phyloP scores from a whole-genome alignment of 2,113 vertebrate species.

The Atractosteus spatula region DNA sequence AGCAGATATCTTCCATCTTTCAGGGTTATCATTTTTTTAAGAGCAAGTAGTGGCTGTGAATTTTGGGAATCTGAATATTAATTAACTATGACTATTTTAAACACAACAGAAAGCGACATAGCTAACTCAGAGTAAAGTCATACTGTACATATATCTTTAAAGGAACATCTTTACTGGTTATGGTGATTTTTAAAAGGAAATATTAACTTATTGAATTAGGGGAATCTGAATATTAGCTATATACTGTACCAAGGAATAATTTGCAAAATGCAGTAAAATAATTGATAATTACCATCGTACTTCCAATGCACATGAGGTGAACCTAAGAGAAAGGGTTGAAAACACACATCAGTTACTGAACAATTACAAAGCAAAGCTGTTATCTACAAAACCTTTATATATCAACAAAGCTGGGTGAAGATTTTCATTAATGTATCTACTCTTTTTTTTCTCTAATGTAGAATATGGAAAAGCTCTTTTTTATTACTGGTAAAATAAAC shows the following conservation, averaged over 20 bases:
- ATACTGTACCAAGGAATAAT: background rate
- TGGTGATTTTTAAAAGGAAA: slow-evolving; percentile 19
- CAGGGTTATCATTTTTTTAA: too few relatives aligned
- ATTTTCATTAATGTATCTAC: too few relatives aligned
- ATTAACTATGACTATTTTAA: too few relatives aligned
- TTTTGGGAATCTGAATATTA: too few relatives aligned
- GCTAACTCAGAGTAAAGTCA: background rate
- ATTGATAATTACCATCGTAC: slow-evolving; percentile 23
- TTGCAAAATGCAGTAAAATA: background rate
- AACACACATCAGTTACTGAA: background rate
- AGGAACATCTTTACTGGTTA: background rate
- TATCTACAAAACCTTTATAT: too few relatives aligned
- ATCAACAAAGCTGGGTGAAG: too few relatives aligned
- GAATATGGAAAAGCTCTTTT: too few relatives aligned
- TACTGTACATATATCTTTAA: background rate
- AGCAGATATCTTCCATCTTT: too few relatives aligned
- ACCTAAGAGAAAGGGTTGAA: slow-evolving; percentile 3
- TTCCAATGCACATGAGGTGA: slow-evolving; percentile 26
- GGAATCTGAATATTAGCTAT: background rate
- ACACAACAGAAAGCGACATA: background rate
- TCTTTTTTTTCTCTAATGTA: too few relatives aligned
- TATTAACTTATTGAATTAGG: background rate
- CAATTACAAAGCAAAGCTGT: too few relatives aligned
- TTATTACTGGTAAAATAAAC: too few relatives aligned
- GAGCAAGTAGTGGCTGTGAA: too few relatives aligned